Base-by-base conservation (phyloP, 2,888 invertebrate genomes). In the Eilema depressum region DNA sequence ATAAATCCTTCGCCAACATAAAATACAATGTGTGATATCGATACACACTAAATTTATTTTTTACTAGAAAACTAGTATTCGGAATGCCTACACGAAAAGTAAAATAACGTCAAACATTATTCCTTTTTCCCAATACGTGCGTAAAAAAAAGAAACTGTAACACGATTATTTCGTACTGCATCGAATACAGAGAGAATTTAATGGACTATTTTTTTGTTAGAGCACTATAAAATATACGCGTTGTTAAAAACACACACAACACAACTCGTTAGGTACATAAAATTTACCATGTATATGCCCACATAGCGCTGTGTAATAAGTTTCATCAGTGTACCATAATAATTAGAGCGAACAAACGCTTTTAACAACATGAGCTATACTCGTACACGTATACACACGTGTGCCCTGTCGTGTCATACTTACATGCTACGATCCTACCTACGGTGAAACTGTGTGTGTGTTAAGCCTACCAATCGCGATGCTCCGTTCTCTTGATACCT, bases 161-260 rank as follows among this genome's bases (percentile, higher is more conserved):
- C 53, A 53, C 53, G 53, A 53, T 53, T 53, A 53, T 53, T 53
- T 53, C n/a, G 53, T n/a, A 53, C 53, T 53, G 53, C 53, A 53
- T 53, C n/a, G n/a, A 53, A 47, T 20, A 1, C 20, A 5, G 47
- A 47, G 47, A 47, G 47, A 47, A 53, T 53, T n/a, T 10, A 53
- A 53, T 53, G 20, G 20, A n/a, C 8, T 10, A 53, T 53, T 53
- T 53, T 17, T 53, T 53, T 53, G 53, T n/a, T 53, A 20, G 53
- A n/a, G 53, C 1, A 53, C 53, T n/a, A 47, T 53, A 53, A 10
- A 53, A 53, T n/a, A 20, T n/a, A 8, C 10, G 20, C 20, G 53
- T 53, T n/a, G 53, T 20, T 53, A 53, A 53, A 20, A n/a, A 47
- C n/a, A 47, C 20, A 47, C 17, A n/a, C 53, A 53, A 8, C 17